A percentile compares a stretch with the other conserved stretches of the same genome.
phyloP scores from a whole-genome alignment of 2,888 invertebrate genomes.

The Cephus runcator region DNA sequence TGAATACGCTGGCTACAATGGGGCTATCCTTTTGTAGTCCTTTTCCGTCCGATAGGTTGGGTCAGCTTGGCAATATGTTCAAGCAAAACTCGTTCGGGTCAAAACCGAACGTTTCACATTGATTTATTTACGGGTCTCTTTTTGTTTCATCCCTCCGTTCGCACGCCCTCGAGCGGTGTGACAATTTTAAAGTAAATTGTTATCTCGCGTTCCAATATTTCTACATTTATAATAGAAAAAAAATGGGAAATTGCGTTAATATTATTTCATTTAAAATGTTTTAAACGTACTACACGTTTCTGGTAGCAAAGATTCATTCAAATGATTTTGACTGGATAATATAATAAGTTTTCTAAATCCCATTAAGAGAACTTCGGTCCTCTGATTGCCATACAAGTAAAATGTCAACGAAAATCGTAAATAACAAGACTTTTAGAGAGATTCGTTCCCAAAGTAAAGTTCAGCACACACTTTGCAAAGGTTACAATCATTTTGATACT shows the following conservation, averaged over 20 bases:
- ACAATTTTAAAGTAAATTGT: not conserved
- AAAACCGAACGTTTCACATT: not conserved
- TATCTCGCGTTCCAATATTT: not conserved
- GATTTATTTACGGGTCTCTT: not conserved
- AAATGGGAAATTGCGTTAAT: not conserved
- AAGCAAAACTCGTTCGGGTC: not conserved
- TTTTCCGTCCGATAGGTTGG: not conserved
- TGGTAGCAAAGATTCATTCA: not conserved
- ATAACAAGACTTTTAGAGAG: too few relatives aligned
- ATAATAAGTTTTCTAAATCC: not conserved
- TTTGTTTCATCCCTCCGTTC: not conserved
- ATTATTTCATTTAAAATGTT: not conserved
- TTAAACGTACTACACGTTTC: not conserved
- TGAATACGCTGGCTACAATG: not conserved
- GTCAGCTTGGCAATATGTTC: not conserved
- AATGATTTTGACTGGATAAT: not conserved
- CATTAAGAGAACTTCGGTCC: too few relatives aligned
- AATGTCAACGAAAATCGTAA: too few relatives aligned
- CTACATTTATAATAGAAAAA: not conserved
- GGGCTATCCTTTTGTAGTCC: not conserved
- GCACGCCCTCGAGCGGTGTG: not conserved
- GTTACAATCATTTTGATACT: too few relatives aligned
- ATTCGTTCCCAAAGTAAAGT: too few relatives aligned
- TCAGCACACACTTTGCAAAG: too few relatives aligned
- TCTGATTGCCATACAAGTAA: too few relatives aligned